phyloP scores from a whole-genome alignment of 1,140 invertebrate genomes.

The Coenobita brevimanus region DNA sequence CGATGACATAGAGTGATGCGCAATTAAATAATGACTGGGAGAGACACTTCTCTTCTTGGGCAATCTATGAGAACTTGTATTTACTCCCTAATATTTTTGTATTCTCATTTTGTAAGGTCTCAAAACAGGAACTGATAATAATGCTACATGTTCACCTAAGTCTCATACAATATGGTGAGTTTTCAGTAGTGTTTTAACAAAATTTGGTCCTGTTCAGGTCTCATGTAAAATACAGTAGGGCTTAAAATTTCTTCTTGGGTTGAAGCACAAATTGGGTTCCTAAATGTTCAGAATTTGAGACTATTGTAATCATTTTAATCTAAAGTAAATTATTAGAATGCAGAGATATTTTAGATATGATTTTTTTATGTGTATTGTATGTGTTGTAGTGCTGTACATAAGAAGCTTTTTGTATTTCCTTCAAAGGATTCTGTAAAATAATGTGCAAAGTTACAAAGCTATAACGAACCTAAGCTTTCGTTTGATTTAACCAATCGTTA shows the following conservation, averaged over 20 bases:
- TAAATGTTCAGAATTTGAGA: slow-evolving; percentile 44
- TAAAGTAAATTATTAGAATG: slow-evolving; percentile 61
- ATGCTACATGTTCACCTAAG: slow-evolving; percentile 50
- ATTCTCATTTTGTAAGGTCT: slow-evolving; percentile 68
- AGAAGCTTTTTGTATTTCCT: slow-evolving; percentile 67
- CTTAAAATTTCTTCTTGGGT: slow-evolving; percentile 46
- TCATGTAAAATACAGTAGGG: slow-evolving; percentile 21
- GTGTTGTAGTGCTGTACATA: slow-evolving; percentile 67
- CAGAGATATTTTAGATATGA: slow-evolving; percentile 67
- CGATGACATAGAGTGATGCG: slow-evolving; percentile 79
- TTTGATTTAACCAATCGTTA: background rate
- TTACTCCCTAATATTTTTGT: slow-evolving; percentile 67
- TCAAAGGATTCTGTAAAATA: slow-evolving; percentile 65
- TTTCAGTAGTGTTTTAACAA: slow-evolving; percentile 19
- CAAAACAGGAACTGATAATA: slow-evolving; percentile 41
- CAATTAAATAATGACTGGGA: slow-evolving; percentile 25
- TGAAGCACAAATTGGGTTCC: slow-evolving; percentile 61
- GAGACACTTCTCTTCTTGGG: slow-evolving; percentile 40
- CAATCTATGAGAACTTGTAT: slow-evolving; percentile 56
- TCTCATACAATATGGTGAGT: slow-evolving; percentile 47
- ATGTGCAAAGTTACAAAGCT: slow-evolving; percentile 68
- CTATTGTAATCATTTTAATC: slow-evolving; percentile 48
- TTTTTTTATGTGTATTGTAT: slow-evolving; percentile 60
- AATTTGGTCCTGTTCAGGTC: slow-evolving; percentile 29
- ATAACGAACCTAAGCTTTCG: slow-evolving; percentile 55